These are phyloP conservation scores for Acanthisitta chloris DNA, from an alignment of 2,113 vertebrate species.

Conservation along the genomic window DNA sequence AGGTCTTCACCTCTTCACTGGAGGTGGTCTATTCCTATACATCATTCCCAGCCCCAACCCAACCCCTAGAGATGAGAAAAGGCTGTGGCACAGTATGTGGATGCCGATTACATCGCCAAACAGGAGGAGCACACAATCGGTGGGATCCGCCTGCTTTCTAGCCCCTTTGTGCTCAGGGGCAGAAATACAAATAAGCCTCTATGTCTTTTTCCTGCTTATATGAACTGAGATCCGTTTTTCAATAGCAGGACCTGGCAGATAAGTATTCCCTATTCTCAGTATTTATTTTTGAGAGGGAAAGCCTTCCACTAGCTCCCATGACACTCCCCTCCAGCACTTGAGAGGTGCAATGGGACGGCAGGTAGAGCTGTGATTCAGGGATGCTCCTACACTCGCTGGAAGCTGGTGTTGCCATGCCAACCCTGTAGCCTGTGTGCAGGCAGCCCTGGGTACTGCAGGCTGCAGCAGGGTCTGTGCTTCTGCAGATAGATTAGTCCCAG, in stretches of 20 bases:
- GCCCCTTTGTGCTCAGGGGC: conserved; percentile 49
- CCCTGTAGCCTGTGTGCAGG: neutral
- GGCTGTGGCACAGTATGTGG: conserved; percentile 11
- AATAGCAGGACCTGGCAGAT: conserved; percentile 33
- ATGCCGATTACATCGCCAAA: conserved; percentile 49
- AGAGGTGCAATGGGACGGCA: neutral
- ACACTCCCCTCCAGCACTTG: neutral
- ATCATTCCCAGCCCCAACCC: neutral
- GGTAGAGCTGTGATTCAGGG: neutral
- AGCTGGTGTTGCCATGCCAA: conserved; percentile 2
- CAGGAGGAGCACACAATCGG: conserved; percentile 49
- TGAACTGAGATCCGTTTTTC: conserved; percentile 41
- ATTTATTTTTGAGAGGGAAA: conserved; percentile 10
- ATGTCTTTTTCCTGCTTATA: conserved; percentile 58
- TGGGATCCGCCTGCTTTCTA: conserved; percentile 48
- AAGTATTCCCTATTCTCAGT: conserved; percentile 19
- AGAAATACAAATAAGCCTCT: conserved; percentile 62
- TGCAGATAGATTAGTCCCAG: neutral
- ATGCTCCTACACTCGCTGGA: neutral
- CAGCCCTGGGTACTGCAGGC: neutral
- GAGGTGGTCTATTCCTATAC: neutral
- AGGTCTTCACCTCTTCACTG: neutral
- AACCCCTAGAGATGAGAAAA: conserved; percentile 28
- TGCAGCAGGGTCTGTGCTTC: neutral
- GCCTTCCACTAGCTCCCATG: neutral